Evolutionary conservation across 2,113 vertebrate genomes (phyloP).

Genomic region (Candoia aspera): DNA sequence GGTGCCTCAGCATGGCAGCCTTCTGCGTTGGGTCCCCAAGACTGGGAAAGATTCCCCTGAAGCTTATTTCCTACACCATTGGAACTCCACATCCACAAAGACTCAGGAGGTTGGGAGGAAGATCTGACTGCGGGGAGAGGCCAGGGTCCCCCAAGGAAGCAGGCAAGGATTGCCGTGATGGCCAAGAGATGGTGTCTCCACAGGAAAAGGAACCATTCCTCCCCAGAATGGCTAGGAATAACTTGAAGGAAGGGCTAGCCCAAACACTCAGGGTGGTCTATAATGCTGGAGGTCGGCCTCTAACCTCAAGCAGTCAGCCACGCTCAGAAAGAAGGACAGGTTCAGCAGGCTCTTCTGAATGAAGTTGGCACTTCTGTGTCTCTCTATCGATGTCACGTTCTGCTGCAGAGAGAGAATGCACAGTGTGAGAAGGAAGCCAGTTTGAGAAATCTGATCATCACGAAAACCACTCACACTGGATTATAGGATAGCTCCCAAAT

Average conservation of each 20-base stretch:
- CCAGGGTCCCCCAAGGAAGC: not conserved
- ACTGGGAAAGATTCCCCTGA: not conserved
- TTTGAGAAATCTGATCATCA: not conserved
- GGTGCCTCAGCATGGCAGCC: not conserved
- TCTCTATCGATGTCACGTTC: not conserved
- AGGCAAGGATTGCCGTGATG: not conserved
- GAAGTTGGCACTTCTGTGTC: not conserved
- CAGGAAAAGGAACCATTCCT: not conserved
- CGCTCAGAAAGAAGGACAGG: not conserved
- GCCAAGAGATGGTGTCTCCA: not conserved
- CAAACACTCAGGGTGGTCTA: not conserved
- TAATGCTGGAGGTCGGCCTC: not conserved
- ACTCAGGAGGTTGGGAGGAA: not conserved
- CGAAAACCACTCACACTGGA: not conserved
- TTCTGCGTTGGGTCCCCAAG: not conserved
- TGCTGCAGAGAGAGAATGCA: not conserved
- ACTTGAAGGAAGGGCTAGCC: not conserved
- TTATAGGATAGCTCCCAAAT: not conserved
- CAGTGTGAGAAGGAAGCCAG: not conserved
- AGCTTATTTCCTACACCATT: not conserved
- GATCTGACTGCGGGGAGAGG: not conserved
- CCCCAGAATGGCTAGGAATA: not conserved
- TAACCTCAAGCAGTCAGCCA: not conserved
- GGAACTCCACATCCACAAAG: constrained; percentile 22
- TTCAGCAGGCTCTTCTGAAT: not conserved